These are phyloP conservation scores for Apoda limacodes DNA, from an alignment of 2,888 invertebrate species.

Conservation along the genomic window DNA sequence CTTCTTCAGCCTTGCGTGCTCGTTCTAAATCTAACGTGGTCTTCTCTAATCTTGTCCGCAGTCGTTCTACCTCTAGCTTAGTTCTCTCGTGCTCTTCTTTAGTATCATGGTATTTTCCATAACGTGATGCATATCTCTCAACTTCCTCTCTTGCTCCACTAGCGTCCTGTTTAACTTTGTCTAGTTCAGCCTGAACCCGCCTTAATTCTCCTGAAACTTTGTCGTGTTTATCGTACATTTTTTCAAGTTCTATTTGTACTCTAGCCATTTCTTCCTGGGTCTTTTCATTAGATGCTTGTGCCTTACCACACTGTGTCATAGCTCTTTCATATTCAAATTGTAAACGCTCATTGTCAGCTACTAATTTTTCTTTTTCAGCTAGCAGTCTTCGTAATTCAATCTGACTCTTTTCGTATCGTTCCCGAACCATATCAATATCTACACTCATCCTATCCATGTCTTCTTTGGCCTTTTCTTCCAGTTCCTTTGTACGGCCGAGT, in stretches of 20 bases:
- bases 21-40: slow-evolving; percentile 83
- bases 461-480: slow-evolving; percentile 91
- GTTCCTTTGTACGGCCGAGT: slow-evolving; percentile 86
- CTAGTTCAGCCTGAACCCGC: slow-evolving; percentile 83
- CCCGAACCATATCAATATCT: slow-evolving; percentile 88
- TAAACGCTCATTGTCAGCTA: slow-evolving; percentile 85
- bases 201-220: slow-evolving; percentile 85
- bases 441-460: slow-evolving; percentile 81
- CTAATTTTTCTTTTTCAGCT: slow-evolving; percentile 87
- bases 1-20: slow-evolving; percentile 77
- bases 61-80: slow-evolving; percentile 83
- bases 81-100: slow-evolving; percentile 83
- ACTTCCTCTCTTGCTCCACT: slow-evolving; percentile 85
- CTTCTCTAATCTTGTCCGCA: slow-evolving; percentile 84
- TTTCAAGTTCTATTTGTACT: slow-evolving; percentile 88
- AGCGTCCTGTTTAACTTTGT: slow-evolving; percentile 75
- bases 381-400: slow-evolving; percentile 85
- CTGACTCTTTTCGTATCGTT: slow-evolving; percentile 89
- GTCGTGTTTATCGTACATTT: slow-evolving; percentile 92
- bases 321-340: slow-evolving; percentile 89
- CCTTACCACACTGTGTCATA: slow-evolving; percentile 87
- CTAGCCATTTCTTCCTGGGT: slow-evolving; percentile 90
- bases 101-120: slow-evolving; percentile 81
- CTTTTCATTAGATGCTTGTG: slow-evolving; percentile 87
- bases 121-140: slow-evolving; percentile 77